These are phyloP conservation scores for Chironomus striatipennis DNA, from an alignment of 1,140 invertebrate genomes.

Conservation along the genomic window DNA sequence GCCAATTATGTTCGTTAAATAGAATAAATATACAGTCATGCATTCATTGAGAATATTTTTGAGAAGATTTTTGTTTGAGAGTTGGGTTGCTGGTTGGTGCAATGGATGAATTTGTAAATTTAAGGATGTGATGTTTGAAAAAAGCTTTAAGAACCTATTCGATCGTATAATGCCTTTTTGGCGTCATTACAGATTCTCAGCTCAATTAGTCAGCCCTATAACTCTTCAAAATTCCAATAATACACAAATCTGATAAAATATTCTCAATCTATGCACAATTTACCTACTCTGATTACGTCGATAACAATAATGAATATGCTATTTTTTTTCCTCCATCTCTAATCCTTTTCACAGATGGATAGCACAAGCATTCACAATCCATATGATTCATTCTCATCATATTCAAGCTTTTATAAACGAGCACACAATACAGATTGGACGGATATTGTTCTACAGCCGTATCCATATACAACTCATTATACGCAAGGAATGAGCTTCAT, in stretches of 20 bases:
- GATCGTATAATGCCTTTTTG: no score
- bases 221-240: no score
- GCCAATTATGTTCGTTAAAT: constrained; percentile 18
- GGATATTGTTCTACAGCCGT: constrained; percentile 43
- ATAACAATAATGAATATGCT: not conserved
- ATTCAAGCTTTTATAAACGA: constrained; percentile 29
- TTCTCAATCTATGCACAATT: no score
- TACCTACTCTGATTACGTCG: not conserved
- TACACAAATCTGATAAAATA: no score
- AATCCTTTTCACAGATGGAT: not conserved
- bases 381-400: constrained; percentile 27
- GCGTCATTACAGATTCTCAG: no score
- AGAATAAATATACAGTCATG: not conserved
- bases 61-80: no score
- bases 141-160: no score
- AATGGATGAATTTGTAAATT: no score
- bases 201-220: no score
- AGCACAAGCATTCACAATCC: not conserved
- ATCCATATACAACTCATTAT: constrained; percentile 32
- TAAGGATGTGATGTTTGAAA: no score
- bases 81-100: no score
- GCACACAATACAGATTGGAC: constrained; percentile 41
- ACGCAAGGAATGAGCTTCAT: constrained; percentile 44
- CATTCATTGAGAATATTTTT: no score
- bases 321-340: not conserved